Percentiles rank a stretch among this genome's conserved stretches.
Conservation (phyloP, 2,113 vertebrate species). For the pig (Sus scrofa) region DNA sequence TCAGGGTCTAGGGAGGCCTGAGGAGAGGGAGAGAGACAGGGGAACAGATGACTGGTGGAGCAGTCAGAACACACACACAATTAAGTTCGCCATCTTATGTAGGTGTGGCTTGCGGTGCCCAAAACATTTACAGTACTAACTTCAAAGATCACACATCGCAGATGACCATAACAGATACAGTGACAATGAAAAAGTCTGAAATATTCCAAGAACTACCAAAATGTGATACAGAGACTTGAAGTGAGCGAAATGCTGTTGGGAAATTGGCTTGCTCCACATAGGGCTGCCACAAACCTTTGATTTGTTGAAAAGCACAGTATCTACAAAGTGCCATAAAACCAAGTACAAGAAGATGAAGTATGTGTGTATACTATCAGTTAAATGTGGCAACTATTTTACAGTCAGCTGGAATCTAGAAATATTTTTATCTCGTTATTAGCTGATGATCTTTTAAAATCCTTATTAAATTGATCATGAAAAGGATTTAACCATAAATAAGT, state of each 20-base stretch:
- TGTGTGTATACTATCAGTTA: not conserved
- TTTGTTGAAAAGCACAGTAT: not conserved
- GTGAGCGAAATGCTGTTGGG: not conserved
- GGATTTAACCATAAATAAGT: not conserved
- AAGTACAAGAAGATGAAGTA: not conserved
- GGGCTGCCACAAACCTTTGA: not conserved
- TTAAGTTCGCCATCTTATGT: not conserved
- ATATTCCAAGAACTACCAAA: not conserved
- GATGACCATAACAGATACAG: not conserved
- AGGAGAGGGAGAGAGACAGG: not conserved
- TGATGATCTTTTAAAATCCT: constrained; percentile 44
- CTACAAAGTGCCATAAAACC: not conserved
- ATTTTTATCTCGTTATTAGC: constrained; percentile 56
- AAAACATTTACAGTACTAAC: not conserved
- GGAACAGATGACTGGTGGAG: not conserved
- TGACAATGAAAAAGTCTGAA: not conserved
- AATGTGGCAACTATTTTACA: constrained; percentile 46
- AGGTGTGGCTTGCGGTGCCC: not conserved
- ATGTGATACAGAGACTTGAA: not conserved
- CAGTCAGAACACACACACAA: not conserved
- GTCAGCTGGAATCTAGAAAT: constrained; percentile 3
- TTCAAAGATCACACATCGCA: not conserved
- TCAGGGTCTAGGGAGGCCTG: not conserved
- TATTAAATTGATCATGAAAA: constrained; percentile 52
- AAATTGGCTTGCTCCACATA: not conserved